Evolutionary conservation across 2,888 invertebrate genomes (phyloP).

Genomic region (Synanthedon tipuliformis): DNA sequence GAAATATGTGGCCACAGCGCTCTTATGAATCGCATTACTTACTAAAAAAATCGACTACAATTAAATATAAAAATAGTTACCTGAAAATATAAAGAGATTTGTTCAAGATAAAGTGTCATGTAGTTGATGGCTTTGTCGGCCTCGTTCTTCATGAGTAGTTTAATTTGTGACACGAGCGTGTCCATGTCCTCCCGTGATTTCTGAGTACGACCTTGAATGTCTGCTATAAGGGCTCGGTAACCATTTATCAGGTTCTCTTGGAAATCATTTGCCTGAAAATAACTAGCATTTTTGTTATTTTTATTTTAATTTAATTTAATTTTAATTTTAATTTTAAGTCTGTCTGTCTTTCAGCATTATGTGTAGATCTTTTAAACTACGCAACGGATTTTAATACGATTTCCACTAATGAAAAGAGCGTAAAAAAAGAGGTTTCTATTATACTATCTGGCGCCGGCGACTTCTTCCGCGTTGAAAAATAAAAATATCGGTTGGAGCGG

Average conservation of each 20-base stretch:
- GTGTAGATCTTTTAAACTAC: too few species aligned
- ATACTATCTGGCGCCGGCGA: too few species aligned
- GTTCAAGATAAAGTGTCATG: conserved; percentile 63
- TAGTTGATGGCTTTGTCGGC: conserved; percentile 64
- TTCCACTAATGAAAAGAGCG: too few species aligned
- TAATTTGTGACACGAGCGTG: conserved; percentile 60
- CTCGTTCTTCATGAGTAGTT: conserved; percentile 62
- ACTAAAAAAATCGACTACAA: neutral
- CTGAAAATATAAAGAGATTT: conserved; percentile 62
- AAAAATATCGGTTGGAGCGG: too few species aligned
- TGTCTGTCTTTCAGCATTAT: too few species aligned
- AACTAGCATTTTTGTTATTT: too few species aligned
- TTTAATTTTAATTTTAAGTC: too few species aligned
- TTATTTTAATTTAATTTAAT: too few species aligned
- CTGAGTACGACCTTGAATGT: conserved; percentile 57
- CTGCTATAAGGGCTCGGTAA: conserved; percentile 56
- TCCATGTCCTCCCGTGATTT: conserved; percentile 64
- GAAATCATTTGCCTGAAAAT: conserved; percentile 54
- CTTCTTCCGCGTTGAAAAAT: too few species aligned
- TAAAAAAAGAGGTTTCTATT: too few species aligned
- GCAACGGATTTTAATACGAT: too few species aligned
- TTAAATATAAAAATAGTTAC: conserved; percentile 15
- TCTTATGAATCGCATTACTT: neutral
- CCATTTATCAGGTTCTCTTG: conserved; percentile 64
- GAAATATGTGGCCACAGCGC: too few species aligned